These are phyloP conservation scores for Diachasmimorpha longicaudata DNA, from an alignment of 1,140 invertebrate genomes.

Conservation along the genomic window DNA sequence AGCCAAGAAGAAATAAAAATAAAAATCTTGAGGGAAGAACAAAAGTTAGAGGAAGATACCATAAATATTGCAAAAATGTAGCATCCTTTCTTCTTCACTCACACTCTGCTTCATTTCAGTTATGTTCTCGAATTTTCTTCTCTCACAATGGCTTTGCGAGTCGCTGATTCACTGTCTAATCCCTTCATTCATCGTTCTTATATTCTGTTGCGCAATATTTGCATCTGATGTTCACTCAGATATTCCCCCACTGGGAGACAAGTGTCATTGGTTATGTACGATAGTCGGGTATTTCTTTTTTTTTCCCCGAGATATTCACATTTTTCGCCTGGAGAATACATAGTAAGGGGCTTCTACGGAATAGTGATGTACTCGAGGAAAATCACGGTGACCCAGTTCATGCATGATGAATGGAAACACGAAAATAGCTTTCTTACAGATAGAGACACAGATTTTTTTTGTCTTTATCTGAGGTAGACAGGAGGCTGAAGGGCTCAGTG, in stretches of 20 bases:
- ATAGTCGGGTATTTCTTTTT: conserved; percentile 10
- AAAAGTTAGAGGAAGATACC: conserved; percentile 34
- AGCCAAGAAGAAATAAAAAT: conserved; percentile 12
- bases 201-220: not conserved
- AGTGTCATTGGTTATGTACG: conserved; percentile 21
- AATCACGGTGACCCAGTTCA: not conserved
- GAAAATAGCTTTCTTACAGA: not conserved
- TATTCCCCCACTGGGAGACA: conserved; percentile 3
- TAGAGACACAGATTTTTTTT: not conserved
- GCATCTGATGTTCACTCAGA: not conserved
- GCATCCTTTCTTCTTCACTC: conserved; percentile 17
- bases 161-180: conserved; percentile 6
- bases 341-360: not conserved
- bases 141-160: not conserved
- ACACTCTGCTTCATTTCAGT: not conserved
- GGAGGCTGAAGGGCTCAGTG: not conserved
- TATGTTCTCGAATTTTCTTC: not conserved
- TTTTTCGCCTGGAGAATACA: conserved; percentile 12
- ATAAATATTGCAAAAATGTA: conserved; percentile 44
- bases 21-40: conserved; percentile 30
- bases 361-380: not conserved
- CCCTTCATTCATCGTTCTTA: not conserved
- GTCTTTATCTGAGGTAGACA: not conserved
- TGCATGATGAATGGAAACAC: not conserved
- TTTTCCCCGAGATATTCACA: conserved; percentile 14